A percentile compares a stretch with the other conserved stretches of the same genome.
These are phyloP conservation scores for Gallinago paraguaiae DNA, from an alignment of 2,113 vertebrate genomes.

Conservation along the genomic window DNA sequence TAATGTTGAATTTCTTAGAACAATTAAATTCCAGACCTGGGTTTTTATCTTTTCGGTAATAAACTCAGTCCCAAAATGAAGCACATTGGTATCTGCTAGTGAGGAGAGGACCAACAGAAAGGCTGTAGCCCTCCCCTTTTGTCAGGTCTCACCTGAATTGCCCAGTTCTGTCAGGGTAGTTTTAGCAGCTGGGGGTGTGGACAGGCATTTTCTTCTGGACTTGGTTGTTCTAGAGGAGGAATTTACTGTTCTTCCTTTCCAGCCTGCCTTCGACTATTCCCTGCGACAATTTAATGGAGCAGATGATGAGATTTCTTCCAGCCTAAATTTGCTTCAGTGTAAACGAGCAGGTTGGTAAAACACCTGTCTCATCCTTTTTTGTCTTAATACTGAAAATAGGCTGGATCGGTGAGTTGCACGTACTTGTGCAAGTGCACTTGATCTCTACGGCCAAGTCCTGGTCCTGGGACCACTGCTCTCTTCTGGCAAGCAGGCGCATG, in stretches of 20 bases:
- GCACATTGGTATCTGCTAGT: accelerated
- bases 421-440: neutral
- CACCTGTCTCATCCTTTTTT: neutral
- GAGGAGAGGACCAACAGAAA: neutral
- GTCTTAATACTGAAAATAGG: neutral
- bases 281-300: neutral
- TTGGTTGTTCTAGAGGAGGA: neutral
- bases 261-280: accelerated
- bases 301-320: neutral
- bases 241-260: neutral
- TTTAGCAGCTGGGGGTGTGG: neutral
- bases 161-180: neutral
- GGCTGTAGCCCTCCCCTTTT: neutral
- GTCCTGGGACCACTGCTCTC: neutral
- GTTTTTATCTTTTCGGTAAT: neutral
- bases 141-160: neutral
- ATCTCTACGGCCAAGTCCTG: neutral
- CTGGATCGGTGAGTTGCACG: accelerated
- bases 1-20: neutral
- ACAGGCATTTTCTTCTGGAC: neutral
- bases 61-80: neutral
- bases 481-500: neutral
- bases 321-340: neutral
- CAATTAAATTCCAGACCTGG: neutral
- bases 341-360: neutral